These are phyloP conservation scores for Gymnosoma rotundatum DNA, from an alignment of 2,888 invertebrate species.

Conservation along the genomic window DNA sequence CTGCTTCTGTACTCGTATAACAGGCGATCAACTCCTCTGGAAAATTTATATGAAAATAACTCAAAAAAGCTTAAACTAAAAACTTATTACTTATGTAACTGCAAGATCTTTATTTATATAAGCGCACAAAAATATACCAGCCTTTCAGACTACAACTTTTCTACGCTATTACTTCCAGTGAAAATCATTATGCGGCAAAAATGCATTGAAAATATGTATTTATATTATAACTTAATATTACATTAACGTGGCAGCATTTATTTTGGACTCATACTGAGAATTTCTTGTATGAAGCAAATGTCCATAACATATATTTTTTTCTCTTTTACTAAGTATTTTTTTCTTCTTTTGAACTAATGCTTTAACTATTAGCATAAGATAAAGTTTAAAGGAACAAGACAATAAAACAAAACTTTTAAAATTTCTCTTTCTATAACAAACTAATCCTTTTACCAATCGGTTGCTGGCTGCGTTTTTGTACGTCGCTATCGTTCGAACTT, in stretches of 20 bases:
- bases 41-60: too few relatives aligned
- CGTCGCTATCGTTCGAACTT: constrained; percentile 21
- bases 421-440: constrained; percentile 40
- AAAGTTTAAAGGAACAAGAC: neutral
- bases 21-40: too few relatives aligned
- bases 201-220: too few relatives aligned
- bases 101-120: too few relatives aligned
- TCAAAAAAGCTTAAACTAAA: too few relatives aligned
- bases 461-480: neutral
- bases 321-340: neutral
- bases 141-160: too few relatives aligned
- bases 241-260: constrained; percentile 15
- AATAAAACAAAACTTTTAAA: constrained; percentile 32
- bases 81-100: too few relatives aligned
- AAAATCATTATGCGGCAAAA: too few relatives aligned
- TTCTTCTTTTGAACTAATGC: constrained; percentile 17
- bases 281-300: constrained; percentile 1
- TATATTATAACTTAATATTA: neutral
- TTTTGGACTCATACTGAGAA: neutral
- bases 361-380: constrained; percentile 44
- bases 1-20: too few relatives aligned
- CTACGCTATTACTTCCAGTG: too few relatives aligned
- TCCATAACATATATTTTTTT: neutral
- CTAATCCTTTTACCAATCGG: constrained; percentile 57
- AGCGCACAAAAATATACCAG: too few relatives aligned